Percentiles rank a stretch among this genome's conserved stretches.
Evolutionary conservation across 1,140 invertebrate species (phyloP).

Genomic region (Solen grandis): DNA sequence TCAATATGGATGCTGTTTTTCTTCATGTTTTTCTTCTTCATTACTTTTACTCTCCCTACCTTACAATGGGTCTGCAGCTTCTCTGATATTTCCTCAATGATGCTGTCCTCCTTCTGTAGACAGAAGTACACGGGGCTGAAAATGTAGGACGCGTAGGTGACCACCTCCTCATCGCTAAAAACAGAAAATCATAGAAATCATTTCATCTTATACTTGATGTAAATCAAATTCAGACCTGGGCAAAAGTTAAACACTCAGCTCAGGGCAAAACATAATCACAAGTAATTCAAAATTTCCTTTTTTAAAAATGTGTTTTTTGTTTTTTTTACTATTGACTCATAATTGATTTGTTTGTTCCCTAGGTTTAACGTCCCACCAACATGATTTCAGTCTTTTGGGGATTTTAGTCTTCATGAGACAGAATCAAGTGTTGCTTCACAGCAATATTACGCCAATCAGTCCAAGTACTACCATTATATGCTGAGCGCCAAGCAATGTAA

Average conservation of each 20-base stretch:
- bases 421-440: too few species aligned
- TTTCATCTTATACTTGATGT: neutral
- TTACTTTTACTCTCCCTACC: constrained; percentile 5
- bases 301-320: neutral
- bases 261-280: too few species aligned
- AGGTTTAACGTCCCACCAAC: too few species aligned
- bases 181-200: neutral
- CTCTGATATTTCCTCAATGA: constrained; percentile 17
- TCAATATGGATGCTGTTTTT: too few species aligned
- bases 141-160: constrained; percentile 20
- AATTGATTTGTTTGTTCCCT: constrained; percentile 3
- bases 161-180: constrained; percentile 4
- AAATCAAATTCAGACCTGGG: neutral
- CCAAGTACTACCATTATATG: too few species aligned
- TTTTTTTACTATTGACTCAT: constrained; percentile 1
- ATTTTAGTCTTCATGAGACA: too few species aligned
- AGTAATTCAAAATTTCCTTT: neutral
- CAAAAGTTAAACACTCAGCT: too few species aligned
- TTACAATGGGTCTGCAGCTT: constrained; percentile 27
- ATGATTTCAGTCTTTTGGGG: too few species aligned
- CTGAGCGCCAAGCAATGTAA: too few species aligned
- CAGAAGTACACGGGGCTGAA: constrained; percentile 23
- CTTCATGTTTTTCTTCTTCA: too few species aligned
- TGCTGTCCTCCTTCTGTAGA: constrained; percentile 45
- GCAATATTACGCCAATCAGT: too few species aligned